Percentiles rank a stretch among this genome's conserved stretches.
Evolutionary conservation across 2,888 invertebrate species (phyloP).

Genomic region (Trichopoda pennipes): DNA sequence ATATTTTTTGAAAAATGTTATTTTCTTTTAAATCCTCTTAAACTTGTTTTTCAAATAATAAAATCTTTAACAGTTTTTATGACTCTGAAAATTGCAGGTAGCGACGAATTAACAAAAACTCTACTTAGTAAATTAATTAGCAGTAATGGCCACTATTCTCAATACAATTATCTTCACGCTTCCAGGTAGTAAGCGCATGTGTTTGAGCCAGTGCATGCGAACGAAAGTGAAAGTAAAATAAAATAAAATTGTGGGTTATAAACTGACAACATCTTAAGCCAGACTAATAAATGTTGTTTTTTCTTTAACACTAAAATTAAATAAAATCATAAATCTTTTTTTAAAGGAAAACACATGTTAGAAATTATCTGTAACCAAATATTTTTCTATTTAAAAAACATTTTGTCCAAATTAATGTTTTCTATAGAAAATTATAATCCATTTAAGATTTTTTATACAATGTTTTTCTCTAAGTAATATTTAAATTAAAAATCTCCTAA

Average conservation of each 20-base stretch:
- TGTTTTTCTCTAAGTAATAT: too few relatives aligned
- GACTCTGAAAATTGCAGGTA: neutral
- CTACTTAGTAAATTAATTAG: constrained; percentile 25
- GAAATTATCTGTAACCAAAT: too few relatives aligned
- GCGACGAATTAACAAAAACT: neutral
- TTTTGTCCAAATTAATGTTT: too few relatives aligned
- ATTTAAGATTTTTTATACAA: too few relatives aligned
- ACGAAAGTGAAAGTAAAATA: constrained; percentile 23
- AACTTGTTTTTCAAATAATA: constrained; percentile 22
- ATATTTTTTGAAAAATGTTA: neutral
- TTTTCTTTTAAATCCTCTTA: neutral
- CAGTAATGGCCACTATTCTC: neutral
- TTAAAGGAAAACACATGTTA: neutral
- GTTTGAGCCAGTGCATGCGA: too few relatives aligned
- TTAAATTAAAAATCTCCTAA: too few relatives aligned
- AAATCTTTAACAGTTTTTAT: constrained; percentile 38
- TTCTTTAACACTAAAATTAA: neutral
- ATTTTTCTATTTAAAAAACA: too few relatives aligned
- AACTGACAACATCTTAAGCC: neutral
- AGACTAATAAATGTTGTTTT: neutral
- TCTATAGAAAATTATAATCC: too few relatives aligned
- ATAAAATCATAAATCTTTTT: neutral
- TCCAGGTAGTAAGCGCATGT: neutral
- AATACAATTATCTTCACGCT: neutral
- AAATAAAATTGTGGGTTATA: constrained; percentile 24